Conservation (phyloP, 1,140 invertebrate genomes). For the Drosophila rhopaloa region DNA sequence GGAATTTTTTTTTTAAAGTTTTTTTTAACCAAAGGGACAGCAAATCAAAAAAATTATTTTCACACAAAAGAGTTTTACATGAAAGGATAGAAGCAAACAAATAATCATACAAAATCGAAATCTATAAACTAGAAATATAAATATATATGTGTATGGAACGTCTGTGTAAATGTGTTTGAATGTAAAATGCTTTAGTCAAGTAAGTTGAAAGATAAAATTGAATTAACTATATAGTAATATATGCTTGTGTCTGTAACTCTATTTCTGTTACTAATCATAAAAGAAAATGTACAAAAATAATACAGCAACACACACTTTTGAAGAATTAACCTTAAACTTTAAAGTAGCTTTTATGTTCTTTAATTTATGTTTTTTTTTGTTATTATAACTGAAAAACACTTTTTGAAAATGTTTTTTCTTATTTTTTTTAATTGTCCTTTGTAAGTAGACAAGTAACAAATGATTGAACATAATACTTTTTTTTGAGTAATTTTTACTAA, state of each 20-base stretch:
- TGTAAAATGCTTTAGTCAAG: slow-evolving; percentile 58
- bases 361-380: slow-evolving; percentile 38
- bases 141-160: slow-evolving; percentile 54
- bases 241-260: slow-evolving; percentile 38
- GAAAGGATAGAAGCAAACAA: slow-evolving; percentile 17
- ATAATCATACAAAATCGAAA: slow-evolving; percentile 39
- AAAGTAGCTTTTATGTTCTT: slow-evolving; percentile 23
- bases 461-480: slow-evolving; percentile 61
- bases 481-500: slow-evolving; percentile 49
- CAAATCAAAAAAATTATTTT: slow-evolving; percentile 62
- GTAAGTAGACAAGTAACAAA: slow-evolving; percentile 67
- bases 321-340: slow-evolving; percentile 27
- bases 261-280: slow-evolving; percentile 42
- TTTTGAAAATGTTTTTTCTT: slow-evolving; percentile 36
- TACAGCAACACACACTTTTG: slow-evolving; percentile 28
- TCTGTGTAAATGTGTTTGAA: slow-evolving; percentile 74
- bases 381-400: slow-evolving; percentile 19
- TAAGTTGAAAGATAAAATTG: slow-evolving; percentile 32
- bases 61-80: slow-evolving; percentile 39
- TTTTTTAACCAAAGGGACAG: slow-evolving; percentile 21
- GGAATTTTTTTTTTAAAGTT: slow-evolving; percentile 9
- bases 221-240: slow-evolving; percentile 27
- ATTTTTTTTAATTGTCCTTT: slow-evolving; percentile 38
- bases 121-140: slow-evolving; percentile 38
- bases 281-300: slow-evolving; percentile 43